phyloP scores from a whole-genome alignment of 2,888 invertebrate species.

The Trichopria drosophilae region DNA sequence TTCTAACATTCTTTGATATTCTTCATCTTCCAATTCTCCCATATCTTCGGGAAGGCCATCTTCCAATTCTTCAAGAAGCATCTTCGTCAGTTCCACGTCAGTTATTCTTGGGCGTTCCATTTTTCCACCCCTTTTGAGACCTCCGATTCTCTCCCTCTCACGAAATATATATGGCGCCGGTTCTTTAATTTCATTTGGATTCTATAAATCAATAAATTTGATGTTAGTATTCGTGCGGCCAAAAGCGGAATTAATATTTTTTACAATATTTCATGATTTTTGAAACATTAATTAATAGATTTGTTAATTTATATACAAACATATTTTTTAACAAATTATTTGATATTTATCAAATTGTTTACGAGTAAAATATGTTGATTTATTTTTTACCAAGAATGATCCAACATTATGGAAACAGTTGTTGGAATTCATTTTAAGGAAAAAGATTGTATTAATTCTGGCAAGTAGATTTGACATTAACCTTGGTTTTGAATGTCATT shows the following conservation, averaged over 20 bases:
- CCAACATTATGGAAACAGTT: too few relatives aligned
- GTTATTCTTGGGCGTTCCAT: conserved; percentile 23
- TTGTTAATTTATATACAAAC: too few relatives aligned
- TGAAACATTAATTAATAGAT: too few relatives aligned
- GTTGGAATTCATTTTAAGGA: too few relatives aligned
- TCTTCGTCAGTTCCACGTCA: conserved; percentile 36
- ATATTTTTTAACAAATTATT: too few relatives aligned
- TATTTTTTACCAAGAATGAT: too few relatives aligned
- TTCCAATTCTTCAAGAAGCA: conserved; percentile 42
- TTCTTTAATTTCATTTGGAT: conserved; percentile 27
- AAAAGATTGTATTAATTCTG: too few relatives aligned
- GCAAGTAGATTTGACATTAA: too few relatives aligned
- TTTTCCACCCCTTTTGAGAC: conserved; percentile 38
- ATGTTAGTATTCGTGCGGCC: background rate
- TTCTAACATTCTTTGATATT: conserved; percentile 40
- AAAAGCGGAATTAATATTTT: background rate
- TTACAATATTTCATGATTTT: too few relatives aligned
- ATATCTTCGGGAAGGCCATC: conserved; percentile 37
- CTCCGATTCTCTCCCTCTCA: conserved; percentile 47
- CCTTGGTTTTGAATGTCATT: too few relatives aligned
- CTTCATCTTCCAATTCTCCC: conserved; percentile 36
- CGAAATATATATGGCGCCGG: conserved; percentile 47
- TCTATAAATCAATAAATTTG: background rate
- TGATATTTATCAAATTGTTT: too few relatives aligned
- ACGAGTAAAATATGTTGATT: too few relatives aligned